Conservation (phyloP, 2,888 invertebrate species). For the Dicyrtomina minuta region DNA sequence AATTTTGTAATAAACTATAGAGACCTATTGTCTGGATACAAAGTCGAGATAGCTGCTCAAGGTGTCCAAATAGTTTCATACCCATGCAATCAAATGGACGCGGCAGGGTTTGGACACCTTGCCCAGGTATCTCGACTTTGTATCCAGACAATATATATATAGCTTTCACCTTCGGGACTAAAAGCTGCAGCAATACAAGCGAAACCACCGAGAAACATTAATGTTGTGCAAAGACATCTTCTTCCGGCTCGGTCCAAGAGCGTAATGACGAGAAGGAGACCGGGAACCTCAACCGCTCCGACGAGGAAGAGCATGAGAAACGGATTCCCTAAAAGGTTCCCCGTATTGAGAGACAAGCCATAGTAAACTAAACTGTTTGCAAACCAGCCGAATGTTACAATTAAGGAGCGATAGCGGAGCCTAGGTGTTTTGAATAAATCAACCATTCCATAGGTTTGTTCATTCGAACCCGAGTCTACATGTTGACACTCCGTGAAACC, state of each 20-base stretch:
- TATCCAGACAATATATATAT: too few relatives aligned
- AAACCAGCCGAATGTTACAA: slow-evolving; percentile 76
- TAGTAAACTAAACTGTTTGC: slow-evolving; percentile 69
- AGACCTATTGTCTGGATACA: too few relatives aligned
- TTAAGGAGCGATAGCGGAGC: slow-evolving; percentile 74
- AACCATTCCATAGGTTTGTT: slow-evolving; percentile 33
- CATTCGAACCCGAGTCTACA: too few relatives aligned
- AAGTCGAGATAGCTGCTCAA: too few relatives aligned
- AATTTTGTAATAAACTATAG: neutral
- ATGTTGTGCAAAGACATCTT: slow-evolving; percentile 70
- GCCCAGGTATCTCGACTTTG: too few relatives aligned
- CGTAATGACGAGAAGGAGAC: slow-evolving; percentile 71
- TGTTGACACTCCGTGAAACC: too few relatives aligned
- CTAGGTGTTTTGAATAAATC: slow-evolving; percentile 76
- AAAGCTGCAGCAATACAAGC: slow-evolving; percentile 74
- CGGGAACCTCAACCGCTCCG: slow-evolving; percentile 78
- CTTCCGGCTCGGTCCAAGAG: slow-evolving; percentile 75
- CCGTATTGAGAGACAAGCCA: slow-evolving; percentile 77
- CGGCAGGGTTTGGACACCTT: too few relatives aligned
- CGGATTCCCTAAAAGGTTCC: slow-evolving; percentile 78
- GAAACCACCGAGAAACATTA: slow-evolving; percentile 76
- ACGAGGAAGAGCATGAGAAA: slow-evolving; percentile 75
- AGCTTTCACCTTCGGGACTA: slow-evolving; percentile 62
- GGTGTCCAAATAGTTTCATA: too few relatives aligned
- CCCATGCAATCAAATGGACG: too few relatives aligned